Conservation (phyloP, 2,113 vertebrate species). For the Albula glossodonta region DNA sequence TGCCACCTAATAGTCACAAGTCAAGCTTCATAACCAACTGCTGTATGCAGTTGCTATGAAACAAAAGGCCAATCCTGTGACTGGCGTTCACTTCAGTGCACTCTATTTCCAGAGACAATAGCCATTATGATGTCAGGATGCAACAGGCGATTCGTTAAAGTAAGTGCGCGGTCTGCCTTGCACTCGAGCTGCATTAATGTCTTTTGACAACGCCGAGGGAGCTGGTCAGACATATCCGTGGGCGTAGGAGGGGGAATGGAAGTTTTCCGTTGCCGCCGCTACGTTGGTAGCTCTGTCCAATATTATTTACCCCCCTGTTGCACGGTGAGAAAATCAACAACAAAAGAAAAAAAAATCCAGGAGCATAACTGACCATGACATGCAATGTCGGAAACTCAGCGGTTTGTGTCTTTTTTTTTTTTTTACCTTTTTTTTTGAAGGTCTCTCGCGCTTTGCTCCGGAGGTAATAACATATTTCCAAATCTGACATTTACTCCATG, state of each 20-base stretch:
- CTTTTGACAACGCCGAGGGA: conserved; percentile 36
- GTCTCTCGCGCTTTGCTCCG: conserved; percentile 34
- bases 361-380: conserved; percentile 30
- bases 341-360: neutral
- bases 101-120: conserved; percentile 10
- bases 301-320: conserved; percentile 30
- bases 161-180: neutral
- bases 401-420: conserved; percentile 28
- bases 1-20: neutral
- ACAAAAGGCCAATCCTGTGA: conserved; percentile 13
- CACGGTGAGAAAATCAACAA: conserved; percentile 27
- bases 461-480: conserved; percentile 54
- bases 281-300: conserved; percentile 23
- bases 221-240: conserved; percentile 25
- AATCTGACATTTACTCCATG: conserved; percentile 59
- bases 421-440: conserved; percentile 35
- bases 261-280: conserved; percentile 15
- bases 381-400: conserved; percentile 17
- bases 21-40: neutral
- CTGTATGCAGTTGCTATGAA: neutral
- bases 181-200: conserved; percentile 40
- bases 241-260: conserved; percentile 15
- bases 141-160: conserved; percentile 21
- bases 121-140: conserved; percentile 24
- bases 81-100: neutral